phyloP scores from a whole-genome alignment of 2,888 invertebrate species.

The Calephelis perditalis region DNA sequence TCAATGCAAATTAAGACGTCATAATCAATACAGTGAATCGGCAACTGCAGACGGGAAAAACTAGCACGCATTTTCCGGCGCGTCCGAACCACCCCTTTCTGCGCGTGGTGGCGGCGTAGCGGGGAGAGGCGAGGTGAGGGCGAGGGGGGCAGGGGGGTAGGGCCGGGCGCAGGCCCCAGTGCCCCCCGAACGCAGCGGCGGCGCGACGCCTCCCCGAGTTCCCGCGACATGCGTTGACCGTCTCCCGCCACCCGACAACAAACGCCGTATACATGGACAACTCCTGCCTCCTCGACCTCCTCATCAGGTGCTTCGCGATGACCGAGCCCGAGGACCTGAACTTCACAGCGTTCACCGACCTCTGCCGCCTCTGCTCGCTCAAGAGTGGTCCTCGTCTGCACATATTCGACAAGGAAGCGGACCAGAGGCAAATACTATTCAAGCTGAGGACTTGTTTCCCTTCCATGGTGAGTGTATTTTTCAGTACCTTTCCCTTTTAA shows the following conservation, averaged over 20 bases:
- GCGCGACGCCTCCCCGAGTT: constrained; percentile 71
- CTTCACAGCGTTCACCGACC: constrained; percentile 82
- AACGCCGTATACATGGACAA: constrained; percentile 77
- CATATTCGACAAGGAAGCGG: constrained; percentile 85
- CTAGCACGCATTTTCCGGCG: constrained; percentile 66
- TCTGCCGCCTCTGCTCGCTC: constrained; percentile 84
- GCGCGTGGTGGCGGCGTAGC: constrained; percentile 39
- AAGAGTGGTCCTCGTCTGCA: constrained; percentile 83
- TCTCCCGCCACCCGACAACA: constrained; percentile 66
- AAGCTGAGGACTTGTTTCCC: constrained; percentile 84
- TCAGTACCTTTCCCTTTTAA: constrained; percentile 11
- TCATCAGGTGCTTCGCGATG: constrained; percentile 79
- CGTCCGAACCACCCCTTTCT: constrained; percentile 44
- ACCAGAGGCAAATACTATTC: constrained; percentile 83
- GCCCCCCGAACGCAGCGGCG: constrained; percentile 74
- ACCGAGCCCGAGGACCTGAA: constrained; percentile 84
- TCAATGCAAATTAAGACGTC: constrained; percentile 36
- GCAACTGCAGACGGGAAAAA: constrained; percentile 62
- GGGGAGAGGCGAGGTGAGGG: constrained; percentile 35
- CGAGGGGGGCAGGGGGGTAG: constrained; percentile 37
- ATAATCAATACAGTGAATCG: constrained; percentile 50
- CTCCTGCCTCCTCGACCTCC: constrained; percentile 78
- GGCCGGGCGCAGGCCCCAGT: constrained; percentile 54
- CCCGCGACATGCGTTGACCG: constrained; percentile 69
- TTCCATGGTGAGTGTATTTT: constrained; percentile 78